Conservation (phyloP, 2,888 invertebrate species). For the Folsomia candida region DNA sequence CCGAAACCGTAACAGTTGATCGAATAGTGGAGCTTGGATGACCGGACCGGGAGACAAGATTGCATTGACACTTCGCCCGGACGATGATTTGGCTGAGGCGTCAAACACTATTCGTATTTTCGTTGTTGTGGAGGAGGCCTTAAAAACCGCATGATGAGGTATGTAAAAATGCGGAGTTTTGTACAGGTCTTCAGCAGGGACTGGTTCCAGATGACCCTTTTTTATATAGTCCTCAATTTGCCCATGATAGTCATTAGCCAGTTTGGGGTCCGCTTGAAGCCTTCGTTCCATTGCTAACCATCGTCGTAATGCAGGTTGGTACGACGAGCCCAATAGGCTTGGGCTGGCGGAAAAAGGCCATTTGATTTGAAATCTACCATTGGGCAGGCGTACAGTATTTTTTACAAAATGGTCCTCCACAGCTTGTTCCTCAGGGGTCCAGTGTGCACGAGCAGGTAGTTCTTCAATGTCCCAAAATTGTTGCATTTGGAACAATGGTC, state of each 20-base stretch:
- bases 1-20: constrained; percentile 51
- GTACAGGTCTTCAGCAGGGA: constrained; percentile 17
- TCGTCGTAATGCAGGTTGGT: constrained; percentile 33
- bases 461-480: constrained; percentile 31
- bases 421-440: constrained; percentile 18
- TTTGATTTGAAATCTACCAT: constrained; percentile 27
- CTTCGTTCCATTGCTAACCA: constrained; percentile 44
- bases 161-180: constrained; percentile 41
- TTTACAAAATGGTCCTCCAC: constrained; percentile 24
- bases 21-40: constrained; percentile 50
- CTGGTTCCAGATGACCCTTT: constrained; percentile 43
- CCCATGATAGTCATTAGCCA: constrained; percentile 32
- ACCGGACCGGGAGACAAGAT: constrained; percentile 50
- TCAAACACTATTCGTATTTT: constrained; percentile 52
- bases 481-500: too few relatives aligned
- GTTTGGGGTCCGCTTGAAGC: constrained; percentile 22
- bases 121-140: constrained; percentile 48
- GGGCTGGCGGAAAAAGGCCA: constrained; percentile 20
- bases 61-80: constrained; percentile 51
- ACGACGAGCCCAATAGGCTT: constrained; percentile 39
- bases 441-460: neutral
- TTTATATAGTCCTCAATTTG: constrained; percentile 48
- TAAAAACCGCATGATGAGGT: constrained; percentile 51
- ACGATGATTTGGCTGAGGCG: constrained; percentile 49
- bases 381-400: constrained; percentile 5